Percentiles rank a stretch among this genome's conserved stretches.
These are phyloP conservation scores for Cephalopachus bancanus DNA, from an alignment of 2,797 vertebrate genomes.

Conservation along the genomic window DNA sequence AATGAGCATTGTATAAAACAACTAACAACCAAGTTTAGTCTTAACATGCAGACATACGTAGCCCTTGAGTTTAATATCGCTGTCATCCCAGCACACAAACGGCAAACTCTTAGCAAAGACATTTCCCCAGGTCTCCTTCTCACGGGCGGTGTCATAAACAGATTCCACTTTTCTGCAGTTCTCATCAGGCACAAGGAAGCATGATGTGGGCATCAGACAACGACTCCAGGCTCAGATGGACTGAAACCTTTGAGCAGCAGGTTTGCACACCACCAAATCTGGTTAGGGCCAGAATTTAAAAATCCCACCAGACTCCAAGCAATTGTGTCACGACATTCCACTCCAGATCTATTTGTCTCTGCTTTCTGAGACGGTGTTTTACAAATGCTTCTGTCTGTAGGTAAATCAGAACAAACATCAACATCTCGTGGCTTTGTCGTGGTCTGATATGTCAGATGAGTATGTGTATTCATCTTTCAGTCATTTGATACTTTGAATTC, in stretches of 20 bases:
- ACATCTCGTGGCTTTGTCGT: constrained; percentile 36
- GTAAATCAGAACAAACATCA: constrained; percentile 67
- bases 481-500: constrained; percentile 72
- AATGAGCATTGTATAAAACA: constrained; percentile 57
- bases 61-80: constrained; percentile 30
- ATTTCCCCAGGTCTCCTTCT: constrained; percentile 39
- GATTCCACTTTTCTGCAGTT: constrained; percentile 24
- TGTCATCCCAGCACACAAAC: constrained; percentile 53
- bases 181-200: neutral
- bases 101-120: constrained; percentile 55
- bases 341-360: constrained; percentile 66
- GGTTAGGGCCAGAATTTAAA: constrained; percentile 70
- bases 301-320: constrained; percentile 73
- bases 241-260: constrained; percentile 58
- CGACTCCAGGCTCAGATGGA: neutral
- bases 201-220: constrained; percentile 17
- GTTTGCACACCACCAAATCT: constrained; percentile 68
- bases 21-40: constrained; percentile 68
- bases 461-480: neutral
- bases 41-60: constrained; percentile 5
- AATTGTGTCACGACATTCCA: constrained; percentile 71
- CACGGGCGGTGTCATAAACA: constrained; percentile 42
- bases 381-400: constrained; percentile 66
- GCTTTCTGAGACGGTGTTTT: constrained; percentile 64
- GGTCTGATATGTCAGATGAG: constrained; percentile 51